phyloP scores from a whole-genome alignment of 2,797 vertebrate species.

The Schizopygopsis pylzovi region DNA sequence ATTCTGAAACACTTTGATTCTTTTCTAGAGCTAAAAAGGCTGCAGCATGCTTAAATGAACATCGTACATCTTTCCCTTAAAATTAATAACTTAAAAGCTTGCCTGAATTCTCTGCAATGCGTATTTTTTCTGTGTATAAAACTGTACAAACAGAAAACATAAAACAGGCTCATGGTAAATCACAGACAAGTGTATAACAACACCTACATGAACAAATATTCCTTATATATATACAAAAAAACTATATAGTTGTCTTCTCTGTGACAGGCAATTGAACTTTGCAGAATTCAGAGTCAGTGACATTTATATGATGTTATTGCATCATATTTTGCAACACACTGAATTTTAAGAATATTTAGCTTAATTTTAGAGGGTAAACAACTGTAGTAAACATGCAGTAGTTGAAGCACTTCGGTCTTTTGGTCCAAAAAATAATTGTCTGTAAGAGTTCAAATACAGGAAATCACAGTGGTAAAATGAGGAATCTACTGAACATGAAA shows the following conservation, averaged over 20 bases:
- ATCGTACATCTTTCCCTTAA: slow-evolving; percentile 22
- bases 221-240: slow-evolving; percentile 51
- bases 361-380: slow-evolving; percentile 55
- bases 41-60: slow-evolving; percentile 49
- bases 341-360: slow-evolving; percentile 46
- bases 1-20: slow-evolving; percentile 24
- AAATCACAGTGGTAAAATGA: slow-evolving; percentile 44
- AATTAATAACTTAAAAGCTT: slow-evolving; percentile 27
- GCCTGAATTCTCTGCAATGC: not conserved
- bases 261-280: slow-evolving; percentile 23
- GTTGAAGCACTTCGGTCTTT: slow-evolving; percentile 71
- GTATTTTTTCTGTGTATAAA: slow-evolving; percentile 24
- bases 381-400: slow-evolving; percentile 59
- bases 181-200: slow-evolving; percentile 29
- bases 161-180: slow-evolving; percentile 8
- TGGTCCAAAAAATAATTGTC: slow-evolving; percentile 59
- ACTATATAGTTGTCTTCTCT: slow-evolving; percentile 4
- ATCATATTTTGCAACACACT: slow-evolving; percentile 21
- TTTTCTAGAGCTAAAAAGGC: slow-evolving; percentile 42
- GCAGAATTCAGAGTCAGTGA: slow-evolving; percentile 27
- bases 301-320: slow-evolving; percentile 30
- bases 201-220: slow-evolving; percentile 30
- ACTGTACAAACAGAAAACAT: slow-evolving; percentile 47
- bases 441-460: slow-evolving; percentile 30
- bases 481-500: slow-evolving; percentile 7